Percentiles rank a stretch among this genome's conserved stretches.
Evolutionary conservation across 2,888 invertebrate species (phyloP).

Genomic region (Sturmia bella): DNA sequence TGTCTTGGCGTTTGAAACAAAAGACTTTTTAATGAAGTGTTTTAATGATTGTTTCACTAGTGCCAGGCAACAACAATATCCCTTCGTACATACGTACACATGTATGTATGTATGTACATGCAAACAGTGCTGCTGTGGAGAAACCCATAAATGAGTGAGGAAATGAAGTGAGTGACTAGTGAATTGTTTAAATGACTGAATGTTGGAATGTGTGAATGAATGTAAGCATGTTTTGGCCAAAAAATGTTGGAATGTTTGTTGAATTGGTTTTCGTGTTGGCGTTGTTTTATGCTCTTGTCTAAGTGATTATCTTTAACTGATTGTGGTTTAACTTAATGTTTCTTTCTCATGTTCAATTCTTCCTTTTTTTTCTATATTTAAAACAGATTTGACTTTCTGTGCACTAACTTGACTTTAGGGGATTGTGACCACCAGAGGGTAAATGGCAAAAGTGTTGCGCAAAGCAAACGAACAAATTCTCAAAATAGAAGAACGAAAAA

Average conservation of each 20-base stretch:
- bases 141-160: constrained; percentile 31
- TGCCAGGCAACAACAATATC: constrained; percentile 28
- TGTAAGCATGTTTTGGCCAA: not conserved
- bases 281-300: constrained; percentile 34
- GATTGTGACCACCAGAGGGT: constrained; percentile 42
- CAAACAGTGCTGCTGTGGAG: constrained; percentile 28
- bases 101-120: not conserved
- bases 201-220: not conserved
- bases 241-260: constrained; percentile 28
- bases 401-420: constrained; percentile 45
- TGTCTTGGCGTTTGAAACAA: constrained; percentile 43
- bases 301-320: constrained; percentile 62
- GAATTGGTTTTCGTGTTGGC: constrained; percentile 15
- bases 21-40: constrained; percentile 68
- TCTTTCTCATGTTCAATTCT: not conserved
- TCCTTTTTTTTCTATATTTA: constrained; percentile 7
- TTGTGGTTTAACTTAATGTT: constrained; percentile 59
- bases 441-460: constrained; percentile 22
- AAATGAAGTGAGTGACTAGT: constrained; percentile 41
- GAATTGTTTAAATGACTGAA: constrained; percentile 26
- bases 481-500: not conserved
- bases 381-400: constrained; percentile 44
- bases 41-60: constrained; percentile 63
- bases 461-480: not conserved
- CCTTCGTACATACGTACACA: not conserved